Conservation (phyloP, 2,113 vertebrate species). For the Dromiciops gliroides region DNA sequence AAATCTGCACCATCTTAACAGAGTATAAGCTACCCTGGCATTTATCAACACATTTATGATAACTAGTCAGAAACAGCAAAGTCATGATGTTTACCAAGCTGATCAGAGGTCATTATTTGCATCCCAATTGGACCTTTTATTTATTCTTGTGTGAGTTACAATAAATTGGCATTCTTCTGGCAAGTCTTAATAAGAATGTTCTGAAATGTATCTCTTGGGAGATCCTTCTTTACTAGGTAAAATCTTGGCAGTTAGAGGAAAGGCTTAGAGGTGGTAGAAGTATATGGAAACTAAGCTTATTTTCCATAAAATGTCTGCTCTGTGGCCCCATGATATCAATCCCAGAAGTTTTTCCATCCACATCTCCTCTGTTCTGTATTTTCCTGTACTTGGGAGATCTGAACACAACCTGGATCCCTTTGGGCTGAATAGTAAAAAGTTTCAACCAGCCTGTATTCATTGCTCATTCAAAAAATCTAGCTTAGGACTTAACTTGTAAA, state of each 20-base stretch:
- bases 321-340: neutral
- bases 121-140: slow-evolving; percentile 47
- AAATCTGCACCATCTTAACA: slow-evolving; percentile 16
- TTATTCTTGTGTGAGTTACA: slow-evolving; percentile 54
- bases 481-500: neutral
- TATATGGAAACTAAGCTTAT: neutral
- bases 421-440: neutral
- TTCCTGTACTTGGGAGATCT: neutral
- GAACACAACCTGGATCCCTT: neutral
- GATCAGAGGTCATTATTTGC: slow-evolving; percentile 61
- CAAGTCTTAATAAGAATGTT: neutral
- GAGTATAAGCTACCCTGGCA: slow-evolving; percentile 34
- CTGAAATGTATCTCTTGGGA: slow-evolving; percentile 10
- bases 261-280: neutral
- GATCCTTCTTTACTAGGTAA: neutral
- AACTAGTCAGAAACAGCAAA: slow-evolving; percentile 22
- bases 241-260: slow-evolving; percentile 4
- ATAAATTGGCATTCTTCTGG: slow-evolving; percentile 48
- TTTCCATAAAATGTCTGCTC: fast-evolving
- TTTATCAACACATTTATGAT: slow-evolving; percentile 53
- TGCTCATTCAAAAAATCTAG: neutral
- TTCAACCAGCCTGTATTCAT: neutral
- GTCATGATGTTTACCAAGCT: slow-evolving; percentile 49
- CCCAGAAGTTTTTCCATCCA: neutral
- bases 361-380: neutral